Evolutionary conservation across 2,888 invertebrate species (phyloP).

Genomic region (Drosophila fungiperda): DNA sequence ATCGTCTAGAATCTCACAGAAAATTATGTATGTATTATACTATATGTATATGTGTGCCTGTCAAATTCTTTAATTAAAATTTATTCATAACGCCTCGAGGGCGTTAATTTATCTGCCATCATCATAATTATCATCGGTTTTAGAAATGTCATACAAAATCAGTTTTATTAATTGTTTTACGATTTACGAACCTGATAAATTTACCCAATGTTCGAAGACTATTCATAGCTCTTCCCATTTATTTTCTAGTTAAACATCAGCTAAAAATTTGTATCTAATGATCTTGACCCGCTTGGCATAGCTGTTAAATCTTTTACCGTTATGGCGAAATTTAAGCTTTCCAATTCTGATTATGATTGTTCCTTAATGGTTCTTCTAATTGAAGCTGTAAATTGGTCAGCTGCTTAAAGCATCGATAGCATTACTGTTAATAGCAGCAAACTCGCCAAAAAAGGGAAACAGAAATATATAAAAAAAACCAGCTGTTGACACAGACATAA

Average conservation of each 20-base stretch:
- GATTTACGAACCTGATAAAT: slow-evolving; percentile 52
- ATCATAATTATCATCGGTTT: slow-evolving; percentile 49
- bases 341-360: slow-evolving; percentile 13
- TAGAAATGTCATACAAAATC: slow-evolving; percentile 71
- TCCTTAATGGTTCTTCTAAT: slow-evolving; percentile 6
- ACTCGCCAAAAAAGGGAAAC: slow-evolving; percentile 8
- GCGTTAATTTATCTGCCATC: slow-evolving; percentile 75
- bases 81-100: slow-evolving; percentile 66
- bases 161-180: slow-evolving; percentile 61
- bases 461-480: slow-evolving; percentile 2
- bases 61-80: slow-evolving; percentile 52
- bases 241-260: slow-evolving; percentile 17
- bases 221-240: slow-evolving; percentile 20
- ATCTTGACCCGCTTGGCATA: slow-evolving; percentile 10
- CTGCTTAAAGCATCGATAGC: slow-evolving; percentile 22
- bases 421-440: slow-evolving; percentile 4
- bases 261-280: slow-evolving; percentile 19
- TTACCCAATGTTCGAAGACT: slow-evolving; percentile 19
- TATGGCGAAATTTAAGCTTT: slow-evolving; percentile 24
- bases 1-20: slow-evolving; percentile 18
- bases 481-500: slow-evolving; percentile 43
- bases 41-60: slow-evolving; percentile 13
- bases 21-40: not conserved
- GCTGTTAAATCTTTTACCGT: slow-evolving; percentile 27
- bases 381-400: slow-evolving; percentile 17